phyloP scores from a whole-genome alignment of 1,140 invertebrate genomes.

The Bombus confusus region DNA sequence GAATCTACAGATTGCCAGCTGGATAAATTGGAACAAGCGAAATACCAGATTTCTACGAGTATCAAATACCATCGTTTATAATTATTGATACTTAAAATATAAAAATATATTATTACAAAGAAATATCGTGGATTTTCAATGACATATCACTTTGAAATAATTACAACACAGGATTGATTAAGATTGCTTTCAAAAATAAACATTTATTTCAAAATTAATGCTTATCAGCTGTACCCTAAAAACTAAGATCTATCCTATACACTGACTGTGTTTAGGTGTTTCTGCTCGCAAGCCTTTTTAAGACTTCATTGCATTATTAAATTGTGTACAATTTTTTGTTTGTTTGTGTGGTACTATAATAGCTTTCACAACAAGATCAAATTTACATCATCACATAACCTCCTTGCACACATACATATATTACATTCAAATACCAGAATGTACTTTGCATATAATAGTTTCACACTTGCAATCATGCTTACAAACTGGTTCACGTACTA shows the following conservation, averaged over 20 bases:
- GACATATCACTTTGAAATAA: slow-evolving; percentile 30
- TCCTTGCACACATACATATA: slow-evolving; percentile 59
- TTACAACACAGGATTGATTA: slow-evolving; percentile 54
- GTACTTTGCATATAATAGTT: slow-evolving; percentile 52
- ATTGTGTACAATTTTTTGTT: slow-evolving; percentile 65
- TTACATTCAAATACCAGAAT: slow-evolving; percentile 69
- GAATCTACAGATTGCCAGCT: slow-evolving; percentile 44
- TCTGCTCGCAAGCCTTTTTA: slow-evolving; percentile 66
- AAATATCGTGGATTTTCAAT: neutral
- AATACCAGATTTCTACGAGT: neutral
- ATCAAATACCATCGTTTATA: neutral
- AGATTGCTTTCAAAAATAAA: slow-evolving; percentile 81
- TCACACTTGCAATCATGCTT: slow-evolving; percentile 60
- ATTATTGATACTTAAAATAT: neutral
- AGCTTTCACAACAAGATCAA: slow-evolving; percentile 64
- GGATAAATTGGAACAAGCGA: slow-evolving; percentile 44
- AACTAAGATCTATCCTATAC: slow-evolving; percentile 76
- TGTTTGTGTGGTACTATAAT: slow-evolving; percentile 67
- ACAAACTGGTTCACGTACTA: slow-evolving; percentile 55
- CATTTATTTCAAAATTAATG: slow-evolving; percentile 82
- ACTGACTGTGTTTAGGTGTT: slow-evolving; percentile 73
- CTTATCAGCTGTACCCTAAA: slow-evolving; percentile 78
- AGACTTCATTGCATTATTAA: slow-evolving; percentile 62
- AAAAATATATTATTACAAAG: neutral
- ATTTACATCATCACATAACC: slow-evolving; percentile 73